A percentile compares a stretch with the other conserved stretches of the same genome.
Conservation (phyloP, 2,797 vertebrate species). For the Schizopygopsis malacanthus region DNA sequence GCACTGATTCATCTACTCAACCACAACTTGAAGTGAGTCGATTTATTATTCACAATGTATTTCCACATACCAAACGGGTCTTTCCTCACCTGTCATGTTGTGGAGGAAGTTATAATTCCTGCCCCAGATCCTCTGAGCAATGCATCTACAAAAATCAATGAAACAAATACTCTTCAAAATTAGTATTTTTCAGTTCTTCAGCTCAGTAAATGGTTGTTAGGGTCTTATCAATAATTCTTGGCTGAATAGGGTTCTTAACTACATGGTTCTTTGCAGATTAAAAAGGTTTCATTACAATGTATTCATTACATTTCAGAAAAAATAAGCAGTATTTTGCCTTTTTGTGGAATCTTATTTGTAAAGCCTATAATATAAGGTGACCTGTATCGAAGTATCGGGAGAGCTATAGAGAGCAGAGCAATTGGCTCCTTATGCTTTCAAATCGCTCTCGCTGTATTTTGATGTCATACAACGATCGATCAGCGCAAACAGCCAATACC, state of each 20-base stretch:
- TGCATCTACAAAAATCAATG: background rate
- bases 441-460: too few relatives aligned
- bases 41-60: background rate
- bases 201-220: background rate
- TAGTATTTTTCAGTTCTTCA: background rate
- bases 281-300: background rate
- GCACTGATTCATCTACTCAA: background rate
- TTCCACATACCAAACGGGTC: background rate
- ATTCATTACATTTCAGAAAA: background rate
- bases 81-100: conserved; percentile 29
- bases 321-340: rapidly evolving
- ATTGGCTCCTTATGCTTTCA: too few relatives aligned
- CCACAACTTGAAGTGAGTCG: background rate
- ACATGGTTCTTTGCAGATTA: background rate
- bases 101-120: conserved; percentile 48
- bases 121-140: conserved; percentile 36
- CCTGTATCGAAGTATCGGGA: too few relatives aligned
- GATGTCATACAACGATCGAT: too few relatives aligned
- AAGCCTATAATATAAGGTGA: too few relatives aligned
- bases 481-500: too few relatives aligned
- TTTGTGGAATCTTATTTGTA: too few relatives aligned
- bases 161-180: background rate
- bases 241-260: background rate
- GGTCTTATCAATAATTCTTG: background rate
- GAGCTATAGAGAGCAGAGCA: too few relatives aligned